These are phyloP conservation scores for Xiphorhynchus elegans DNA, from an alignment of 2,113 vertebrate species.

Conservation along the genomic window DNA sequence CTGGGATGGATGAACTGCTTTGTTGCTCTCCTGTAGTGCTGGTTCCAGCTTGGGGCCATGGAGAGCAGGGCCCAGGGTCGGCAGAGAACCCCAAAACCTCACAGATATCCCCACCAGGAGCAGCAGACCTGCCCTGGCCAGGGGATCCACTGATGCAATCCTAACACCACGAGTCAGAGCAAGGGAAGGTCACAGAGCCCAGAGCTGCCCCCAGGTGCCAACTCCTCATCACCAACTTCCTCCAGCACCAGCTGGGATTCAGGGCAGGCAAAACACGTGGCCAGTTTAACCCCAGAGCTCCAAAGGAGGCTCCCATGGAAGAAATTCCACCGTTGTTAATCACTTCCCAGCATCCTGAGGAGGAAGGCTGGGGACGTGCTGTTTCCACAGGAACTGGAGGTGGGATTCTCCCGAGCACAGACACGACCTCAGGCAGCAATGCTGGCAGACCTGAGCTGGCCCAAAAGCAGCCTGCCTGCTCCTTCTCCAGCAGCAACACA, in stretches of 20 bases:
- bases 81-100: not conserved
- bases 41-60: not conserved
- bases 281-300: not conserved
- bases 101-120: not conserved
- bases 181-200: not conserved
- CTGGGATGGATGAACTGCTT: not conserved
- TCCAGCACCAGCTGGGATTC: not conserved
- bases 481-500: fast-evolving
- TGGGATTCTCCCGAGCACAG: not conserved
- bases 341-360: not conserved
- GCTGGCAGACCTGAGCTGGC: not conserved
- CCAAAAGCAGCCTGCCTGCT: not conserved
- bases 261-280: not conserved
- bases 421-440: not conserved
- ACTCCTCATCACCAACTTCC: fast-evolving
- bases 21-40: not conserved
- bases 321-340: not conserved
- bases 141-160: fast-evolving
- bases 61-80: fast-evolving
- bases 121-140: fast-evolving
- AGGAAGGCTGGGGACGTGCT: not conserved
- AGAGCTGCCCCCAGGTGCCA: not conserved
- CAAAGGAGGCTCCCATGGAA: not conserved
- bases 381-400: conserved; percentile 69
- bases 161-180: not conserved